These are phyloP conservation scores for Anodontia alba DNA, from an alignment of 2,888 invertebrate genomes.

Conservation along the genomic window DNA sequence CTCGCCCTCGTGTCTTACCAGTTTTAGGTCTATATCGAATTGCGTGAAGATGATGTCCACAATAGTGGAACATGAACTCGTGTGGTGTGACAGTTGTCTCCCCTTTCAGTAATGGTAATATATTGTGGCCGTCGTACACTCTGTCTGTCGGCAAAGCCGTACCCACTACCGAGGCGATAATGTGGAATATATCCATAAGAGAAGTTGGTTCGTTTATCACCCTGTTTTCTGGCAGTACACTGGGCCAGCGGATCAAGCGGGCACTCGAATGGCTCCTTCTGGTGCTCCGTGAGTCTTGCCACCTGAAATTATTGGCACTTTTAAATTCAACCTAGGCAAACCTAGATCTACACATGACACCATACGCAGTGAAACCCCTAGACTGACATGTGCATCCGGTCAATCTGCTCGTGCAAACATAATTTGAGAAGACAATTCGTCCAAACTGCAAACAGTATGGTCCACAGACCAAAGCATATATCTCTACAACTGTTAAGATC, in stretches of 20 bases:
- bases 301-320: no score
- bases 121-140: slow-evolving; percentile 81
- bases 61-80: slow-evolving; percentile 84
- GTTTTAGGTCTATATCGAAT: slow-evolving; percentile 72
- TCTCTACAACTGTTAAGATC: no score
- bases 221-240: slow-evolving; percentile 69
- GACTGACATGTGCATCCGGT: no score
- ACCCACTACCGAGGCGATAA: slow-evolving; percentile 76
- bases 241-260: slow-evolving; percentile 82
- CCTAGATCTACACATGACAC: no score
- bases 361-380: no score
- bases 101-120: slow-evolving; percentile 79
- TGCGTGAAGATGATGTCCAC: slow-evolving; percentile 78
- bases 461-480: no score
- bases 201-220: slow-evolving; percentile 78
- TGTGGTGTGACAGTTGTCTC: slow-evolving; percentile 70
- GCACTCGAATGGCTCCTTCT: slow-evolving; percentile 85
- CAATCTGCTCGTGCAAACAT: no score
- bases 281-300: slow-evolving; percentile 82
- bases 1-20: no score
- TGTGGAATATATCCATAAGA: slow-evolving; percentile 84
- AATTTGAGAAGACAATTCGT: no score
- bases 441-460: no score
- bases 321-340: no score
- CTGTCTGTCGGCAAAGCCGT: slow-evolving; percentile 70